Evolutionary conservation across 37 sponge, comb jelly and placozoan genomes (phyloP), one percentile per base, ranked within the genome.

Genomic region (Diacarnus erythraeanus): DNA sequence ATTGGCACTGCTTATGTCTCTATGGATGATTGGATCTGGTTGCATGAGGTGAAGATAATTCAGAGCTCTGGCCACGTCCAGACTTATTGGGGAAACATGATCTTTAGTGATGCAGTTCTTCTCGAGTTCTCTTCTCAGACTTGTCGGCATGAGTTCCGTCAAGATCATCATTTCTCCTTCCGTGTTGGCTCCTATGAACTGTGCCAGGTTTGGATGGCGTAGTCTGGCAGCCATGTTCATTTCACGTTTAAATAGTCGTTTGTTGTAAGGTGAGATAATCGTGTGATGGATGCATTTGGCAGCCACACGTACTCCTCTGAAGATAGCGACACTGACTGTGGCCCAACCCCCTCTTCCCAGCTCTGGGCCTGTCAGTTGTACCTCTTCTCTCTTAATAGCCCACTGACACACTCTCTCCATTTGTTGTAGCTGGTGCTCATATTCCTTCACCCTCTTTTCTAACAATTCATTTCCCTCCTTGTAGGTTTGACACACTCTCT

Each of bases 1-100:
- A 57, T 87, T 92, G 71, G 81, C 72, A 57, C 87, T 92, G 68
- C 85, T 92, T 77, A 92, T 76, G 69, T 92, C 85, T 30, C 93
- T 77, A 59, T 92, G 93, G 51, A 92, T 84, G 38, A 92, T 84
- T 2, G 92, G 92, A 43, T 79, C 72, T 23, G 92, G 87, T 5
- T 31, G 59, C 71, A 80, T 79, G 22, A 64, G 57, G 71, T 92
- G 93, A 56, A 92, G 80, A 78, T 87, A 92, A 66, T 77, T 81
- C 31, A 87, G 78, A 31, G 88, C 88, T n/a, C 72, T 26, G 57
- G 82, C 78, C 15, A 87, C 72, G 29, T 87, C 82, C 26, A 64
- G 27, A 33, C 72, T 42, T 38, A 84, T 69, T 47, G 88, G 64
- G 23, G 60, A 51, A 35, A 83, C 0, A 12, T 81, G 81, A 15